These are phyloP conservation scores for Triplophysa rosa DNA, from an alignment of 2,113 vertebrate species.

Conservation along the genomic window DNA sequence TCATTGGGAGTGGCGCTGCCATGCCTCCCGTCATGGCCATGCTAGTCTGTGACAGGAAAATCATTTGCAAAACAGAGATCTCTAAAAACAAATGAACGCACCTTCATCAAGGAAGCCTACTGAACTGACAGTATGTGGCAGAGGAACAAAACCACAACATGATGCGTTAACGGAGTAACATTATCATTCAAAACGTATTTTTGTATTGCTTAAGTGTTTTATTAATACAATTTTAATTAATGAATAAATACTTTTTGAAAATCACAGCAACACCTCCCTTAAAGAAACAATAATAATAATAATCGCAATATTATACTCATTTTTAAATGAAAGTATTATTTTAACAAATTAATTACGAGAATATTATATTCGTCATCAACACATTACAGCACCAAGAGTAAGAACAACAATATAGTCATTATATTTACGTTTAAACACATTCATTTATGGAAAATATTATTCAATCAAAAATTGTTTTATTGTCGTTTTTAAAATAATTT, in stretches of 20 bases:
- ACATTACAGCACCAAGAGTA: no score
- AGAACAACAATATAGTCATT: no score
- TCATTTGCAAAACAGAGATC: not conserved
- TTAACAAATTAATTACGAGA: no score
- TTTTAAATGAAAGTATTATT: no score
- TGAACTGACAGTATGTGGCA: not conserved
- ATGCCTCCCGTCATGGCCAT: slow-evolving; percentile 96
- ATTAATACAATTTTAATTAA: not conserved
- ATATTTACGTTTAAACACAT: no score
- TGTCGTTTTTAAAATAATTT: no score
- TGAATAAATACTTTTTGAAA: not conserved
- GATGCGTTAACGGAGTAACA: not conserved
- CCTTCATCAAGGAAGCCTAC: not conserved
- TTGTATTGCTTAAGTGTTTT: no score
- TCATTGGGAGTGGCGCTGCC: slow-evolving; percentile 91
- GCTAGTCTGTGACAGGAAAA: slow-evolving; percentile 73
- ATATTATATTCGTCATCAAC: no score
- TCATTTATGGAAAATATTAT: no score
- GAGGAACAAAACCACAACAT: not conserved
- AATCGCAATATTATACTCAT: no score
- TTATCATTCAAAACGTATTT: no score
- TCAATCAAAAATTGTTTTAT: no score
- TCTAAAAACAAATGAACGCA: not conserved
- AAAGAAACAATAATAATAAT: not conserved
- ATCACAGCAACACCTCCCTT: not conserved